Evolutionary conservation across 1,140 invertebrate species (phyloP).

Genomic region (Leptopilina boulardi): DNA sequence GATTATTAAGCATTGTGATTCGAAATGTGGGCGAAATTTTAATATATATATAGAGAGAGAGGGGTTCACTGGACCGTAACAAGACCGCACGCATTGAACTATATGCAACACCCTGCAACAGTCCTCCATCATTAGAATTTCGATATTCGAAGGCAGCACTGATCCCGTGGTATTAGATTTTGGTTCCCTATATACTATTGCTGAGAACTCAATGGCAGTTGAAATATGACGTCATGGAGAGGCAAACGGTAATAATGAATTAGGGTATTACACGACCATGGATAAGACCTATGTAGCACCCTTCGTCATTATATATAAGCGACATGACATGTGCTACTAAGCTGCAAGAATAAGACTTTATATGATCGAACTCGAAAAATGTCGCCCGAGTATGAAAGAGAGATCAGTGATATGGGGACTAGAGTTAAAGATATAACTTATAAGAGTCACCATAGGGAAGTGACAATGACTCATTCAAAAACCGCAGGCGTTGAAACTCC

Average conservation of each 20-base stretch:
- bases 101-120: constrained; percentile 36
- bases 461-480: constrained; percentile 52
- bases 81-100: constrained; percentile 32
- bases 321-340: constrained; percentile 59
- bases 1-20: not conserved
- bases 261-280: constrained; percentile 58
- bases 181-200: constrained; percentile 44
- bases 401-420: not conserved
- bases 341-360: constrained; percentile 67
- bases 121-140: constrained; percentile 22
- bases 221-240: constrained; percentile 56
- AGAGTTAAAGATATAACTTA: constrained; percentile 1
- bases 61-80: constrained; percentile 1
- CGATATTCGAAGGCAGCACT: constrained; percentile 44
- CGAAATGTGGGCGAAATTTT: not conserved
- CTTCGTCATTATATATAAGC: constrained; percentile 51
- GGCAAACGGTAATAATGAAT: constrained; percentile 65
- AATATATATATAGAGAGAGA: not conserved
- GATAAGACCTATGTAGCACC: constrained; percentile 51
- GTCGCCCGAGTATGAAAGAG: constrained; percentile 35
- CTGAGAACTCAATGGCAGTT: constrained; percentile 48
- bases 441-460: constrained; percentile 41
- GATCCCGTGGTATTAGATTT: constrained; percentile 58
- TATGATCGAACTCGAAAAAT: constrained; percentile 51
- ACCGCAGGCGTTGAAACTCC: constrained; percentile 45